Percentiles rank a stretch among this genome's conserved stretches.
Conservation (phyloP, 2,888 invertebrate genomes). For the Pristionchus exspectatus region DNA sequence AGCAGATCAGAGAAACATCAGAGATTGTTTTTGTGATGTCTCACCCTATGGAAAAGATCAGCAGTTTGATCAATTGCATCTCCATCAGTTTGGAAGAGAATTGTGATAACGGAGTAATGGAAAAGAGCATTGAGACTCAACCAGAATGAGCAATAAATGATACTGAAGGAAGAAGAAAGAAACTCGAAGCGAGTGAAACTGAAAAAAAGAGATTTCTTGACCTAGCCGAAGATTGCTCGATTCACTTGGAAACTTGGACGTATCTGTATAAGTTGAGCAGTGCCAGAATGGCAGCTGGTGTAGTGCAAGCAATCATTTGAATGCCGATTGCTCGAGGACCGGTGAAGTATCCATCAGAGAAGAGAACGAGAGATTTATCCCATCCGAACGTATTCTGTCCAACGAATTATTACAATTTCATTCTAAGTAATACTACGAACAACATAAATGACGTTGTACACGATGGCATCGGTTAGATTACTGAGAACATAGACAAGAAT, state of each 20-base stretch:
- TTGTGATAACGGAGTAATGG: not conserved
- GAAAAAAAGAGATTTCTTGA: not conserved
- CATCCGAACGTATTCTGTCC: not conserved
- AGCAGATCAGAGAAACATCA: not conserved
- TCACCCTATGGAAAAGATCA: not conserved
- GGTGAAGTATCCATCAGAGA: not conserved
- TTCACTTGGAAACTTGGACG: not conserved
- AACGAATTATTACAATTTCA: not conserved
- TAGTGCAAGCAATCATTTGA: not conserved
- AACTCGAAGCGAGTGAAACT: not conserved
- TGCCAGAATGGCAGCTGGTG: not conserved
- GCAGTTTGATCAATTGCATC: slow-evolving; percentile 1
- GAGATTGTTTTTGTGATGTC: no score
- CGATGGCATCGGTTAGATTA: not conserved
- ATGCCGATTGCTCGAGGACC: not conserved
- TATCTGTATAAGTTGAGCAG: slow-evolving; percentile 15
- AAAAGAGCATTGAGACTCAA: not conserved
- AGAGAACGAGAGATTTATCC: not conserved
- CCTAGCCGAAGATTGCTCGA: no score
- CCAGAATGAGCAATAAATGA: not conserved
- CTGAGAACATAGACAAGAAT: not conserved
- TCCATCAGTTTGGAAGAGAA: slow-evolving; percentile 1
- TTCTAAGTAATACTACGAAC: not conserved
- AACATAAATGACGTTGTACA: not conserved
- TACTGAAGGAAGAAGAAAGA: not conserved